phyloP scores from a whole-genome alignment of 2,113 vertebrate genomes.

The Rattus rattus region DNA sequence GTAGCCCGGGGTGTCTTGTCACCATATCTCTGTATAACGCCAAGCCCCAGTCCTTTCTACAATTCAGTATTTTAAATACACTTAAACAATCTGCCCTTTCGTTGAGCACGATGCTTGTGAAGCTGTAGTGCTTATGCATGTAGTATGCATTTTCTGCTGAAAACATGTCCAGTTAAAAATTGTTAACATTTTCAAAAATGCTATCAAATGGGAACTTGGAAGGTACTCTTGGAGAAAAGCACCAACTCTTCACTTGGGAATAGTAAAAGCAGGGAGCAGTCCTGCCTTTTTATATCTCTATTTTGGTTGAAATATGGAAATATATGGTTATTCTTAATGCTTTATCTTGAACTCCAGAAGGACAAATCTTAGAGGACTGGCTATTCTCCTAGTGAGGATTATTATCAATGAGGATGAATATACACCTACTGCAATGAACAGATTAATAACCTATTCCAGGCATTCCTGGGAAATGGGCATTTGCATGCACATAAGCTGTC shows the following conservation, averaged over 20 bases:
- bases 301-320: background rate
- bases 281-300: background rate
- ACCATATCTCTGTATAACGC: background rate
- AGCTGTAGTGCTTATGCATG: background rate
- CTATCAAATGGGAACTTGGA: too few species aligned
- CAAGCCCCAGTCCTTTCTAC: background rate
- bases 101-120: background rate
- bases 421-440: background rate
- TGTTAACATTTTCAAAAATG: background rate
- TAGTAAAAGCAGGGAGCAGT: background rate
- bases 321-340: background rate
- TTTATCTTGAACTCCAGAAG: background rate
- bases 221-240: background rate
- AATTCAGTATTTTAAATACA: background rate
- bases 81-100: background rate
- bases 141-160: background rate
- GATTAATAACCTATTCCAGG: background rate
- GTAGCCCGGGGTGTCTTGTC: rapidly evolving
- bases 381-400: background rate
- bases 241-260: background rate
- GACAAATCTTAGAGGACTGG: background rate
- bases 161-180: background rate
- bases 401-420: background rate
- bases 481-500: background rate
- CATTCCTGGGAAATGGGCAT: background rate